These are phyloP conservation scores for Narcine bancroftii DNA, from an alignment of 2,113 vertebrate species.

Conservation along the genomic window DNA sequence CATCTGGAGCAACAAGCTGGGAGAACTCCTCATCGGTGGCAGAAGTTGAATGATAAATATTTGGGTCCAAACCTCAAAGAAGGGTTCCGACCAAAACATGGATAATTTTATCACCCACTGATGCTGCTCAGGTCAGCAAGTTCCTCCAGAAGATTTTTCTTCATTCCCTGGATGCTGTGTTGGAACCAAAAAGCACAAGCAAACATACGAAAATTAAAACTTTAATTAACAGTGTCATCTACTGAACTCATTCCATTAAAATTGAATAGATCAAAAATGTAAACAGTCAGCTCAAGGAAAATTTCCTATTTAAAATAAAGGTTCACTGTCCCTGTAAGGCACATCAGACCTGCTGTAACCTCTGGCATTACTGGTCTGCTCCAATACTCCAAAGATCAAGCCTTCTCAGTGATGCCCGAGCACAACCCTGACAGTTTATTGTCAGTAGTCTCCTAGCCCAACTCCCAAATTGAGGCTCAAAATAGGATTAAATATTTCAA, in stretches of 20 bases:
- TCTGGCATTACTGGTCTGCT: neutral
- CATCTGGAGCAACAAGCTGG: too few species aligned
- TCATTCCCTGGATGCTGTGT: neutral
- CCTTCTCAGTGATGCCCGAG: neutral
- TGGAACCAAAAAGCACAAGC: neutral
- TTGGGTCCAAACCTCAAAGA: too few species aligned
- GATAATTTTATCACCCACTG: too few species aligned
- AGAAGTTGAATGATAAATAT: too few species aligned
- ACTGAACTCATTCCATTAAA: neutral
- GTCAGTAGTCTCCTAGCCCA: neutral
- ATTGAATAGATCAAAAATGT: neutral
- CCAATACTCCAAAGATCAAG: neutral
- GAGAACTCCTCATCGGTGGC: too few species aligned
- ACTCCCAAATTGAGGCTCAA: neutral
- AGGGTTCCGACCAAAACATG: too few species aligned
- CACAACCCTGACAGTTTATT: neutral
- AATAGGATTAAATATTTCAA: neutral
- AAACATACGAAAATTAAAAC: slow-evolving; percentile 16
- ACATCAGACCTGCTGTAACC: neutral
- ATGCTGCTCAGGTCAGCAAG: too few species aligned
- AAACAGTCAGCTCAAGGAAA: neutral
- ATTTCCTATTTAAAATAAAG: neutral
- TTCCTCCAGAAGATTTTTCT: too few species aligned
- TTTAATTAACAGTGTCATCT: neutral
- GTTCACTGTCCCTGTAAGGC: neutral